Evolutionary conservation across 2,888 invertebrate species (phyloP).

Genomic region (Nebria salina): DNA sequence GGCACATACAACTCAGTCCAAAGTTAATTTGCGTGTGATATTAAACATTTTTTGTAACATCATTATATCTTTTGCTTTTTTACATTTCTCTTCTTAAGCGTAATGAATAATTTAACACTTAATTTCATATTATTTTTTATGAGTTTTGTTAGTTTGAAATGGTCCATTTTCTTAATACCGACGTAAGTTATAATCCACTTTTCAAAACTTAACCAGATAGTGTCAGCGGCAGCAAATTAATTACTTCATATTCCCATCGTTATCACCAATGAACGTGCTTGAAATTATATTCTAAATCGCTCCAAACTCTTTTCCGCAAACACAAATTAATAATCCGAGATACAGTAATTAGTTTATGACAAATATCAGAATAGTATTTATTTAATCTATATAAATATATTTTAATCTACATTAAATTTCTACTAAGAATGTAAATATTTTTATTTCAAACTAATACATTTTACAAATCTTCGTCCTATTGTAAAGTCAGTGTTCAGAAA

Average conservation of each 20-base stretch:
- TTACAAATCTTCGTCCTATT: too few relatives aligned
- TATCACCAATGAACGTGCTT: background rate
- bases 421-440: too few relatives aligned
- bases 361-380: background rate
- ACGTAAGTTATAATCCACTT: conserved; percentile 12
- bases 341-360: background rate
- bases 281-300: background rate
- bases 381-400: background rate
- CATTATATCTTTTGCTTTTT: background rate
- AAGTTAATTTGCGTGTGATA: background rate
- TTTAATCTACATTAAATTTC: too few relatives aligned
- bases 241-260: background rate
- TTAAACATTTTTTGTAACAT: background rate
- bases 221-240: conserved; percentile 8
- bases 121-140: background rate
- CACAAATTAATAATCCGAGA: too few relatives aligned
- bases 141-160: conserved; percentile 7
- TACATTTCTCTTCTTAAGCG: background rate
- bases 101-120: conserved; percentile 14
- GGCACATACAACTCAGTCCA: too few relatives aligned
- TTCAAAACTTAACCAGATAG: background rate
- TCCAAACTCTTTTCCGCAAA: background rate
- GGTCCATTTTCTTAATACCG: conserved; percentile 5
- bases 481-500: too few relatives aligned
- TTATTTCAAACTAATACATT: too few relatives aligned